Evolutionary conservation across 2,888 invertebrate species (phyloP), one percentile per base, ranked within the genome.

Genomic region (Dromius quadrimaculatus): DNA sequence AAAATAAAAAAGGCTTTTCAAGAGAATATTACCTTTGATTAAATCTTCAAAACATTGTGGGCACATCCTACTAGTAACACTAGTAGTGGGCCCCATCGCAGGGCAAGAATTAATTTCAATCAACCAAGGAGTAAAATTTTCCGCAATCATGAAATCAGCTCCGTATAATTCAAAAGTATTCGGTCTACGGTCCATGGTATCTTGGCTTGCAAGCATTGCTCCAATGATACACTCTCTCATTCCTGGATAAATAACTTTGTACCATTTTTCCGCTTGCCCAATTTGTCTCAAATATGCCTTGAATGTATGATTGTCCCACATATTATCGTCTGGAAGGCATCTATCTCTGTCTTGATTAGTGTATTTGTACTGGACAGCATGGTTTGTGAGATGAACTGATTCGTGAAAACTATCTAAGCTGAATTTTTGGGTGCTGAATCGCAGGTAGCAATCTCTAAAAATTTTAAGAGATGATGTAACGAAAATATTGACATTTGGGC

Each of bases 91-190:
- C 9, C 94, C 92, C 85, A 97, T 87, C 83, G 95, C 93, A 0
- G 97, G 97, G 82, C 95, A 94, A 5, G 94, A 94, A 81, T 97
- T 97, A 74, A 97, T 95, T 83, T 97, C 97, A 74, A 97, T 92
- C 1, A 97, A 85, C 95, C 96, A 97, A 0, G 96, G 95, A 23
- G 90, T 89, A 76, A 91, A 92, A 77, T 93, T 92, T 70, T 95
- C 92, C 47, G 93, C 92, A 71, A 97, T 84, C 92, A 97, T 95
- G 79, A 97, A 97, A 82, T 97, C 97, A 0, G 97, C 97, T 11
- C 97, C 97, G 77, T 95, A 97, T 17, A 97, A 83, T 82, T 97
- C 96, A 83, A 95, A 97, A 63, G 95, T 94, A 76, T 94, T 94
- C 77, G 88, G 87, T 61, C 90, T 83, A 38, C 92, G 86, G 77